Percentiles rank a stretch among this genome's conserved stretches.
Conservation (phyloP, 1,140 invertebrate genomes). For the Drosophila insularis region DNA sequence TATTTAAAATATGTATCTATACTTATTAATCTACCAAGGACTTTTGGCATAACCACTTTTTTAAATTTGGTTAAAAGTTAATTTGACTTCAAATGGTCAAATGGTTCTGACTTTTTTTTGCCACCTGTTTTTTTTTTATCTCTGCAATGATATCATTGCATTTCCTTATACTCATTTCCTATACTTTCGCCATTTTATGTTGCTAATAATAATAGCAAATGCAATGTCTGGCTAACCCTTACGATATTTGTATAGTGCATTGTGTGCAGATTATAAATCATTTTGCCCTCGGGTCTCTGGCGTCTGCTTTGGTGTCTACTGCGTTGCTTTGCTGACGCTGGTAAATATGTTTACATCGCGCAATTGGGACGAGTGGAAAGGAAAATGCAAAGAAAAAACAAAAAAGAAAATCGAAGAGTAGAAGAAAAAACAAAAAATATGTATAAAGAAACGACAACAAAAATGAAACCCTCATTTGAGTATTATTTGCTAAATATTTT, state of each 20-base stretch:
- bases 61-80: no score
- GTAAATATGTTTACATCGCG: constrained; percentile 54
- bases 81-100: no score
- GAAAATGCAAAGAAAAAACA: constrained; percentile 20
- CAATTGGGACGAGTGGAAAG: not conserved
- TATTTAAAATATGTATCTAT: no score
- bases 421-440: constrained; percentile 3
- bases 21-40: no score
- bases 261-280: constrained; percentile 63
- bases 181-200: constrained; percentile 36
- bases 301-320: constrained; percentile 52
- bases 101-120: not conserved
- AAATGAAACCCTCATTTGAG: constrained; percentile 33
- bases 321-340: constrained; percentile 74
- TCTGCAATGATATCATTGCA: not conserved
- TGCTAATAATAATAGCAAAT: constrained; percentile 49
- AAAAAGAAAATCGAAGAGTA: not conserved
- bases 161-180: constrained; percentile 16
- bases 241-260: constrained; percentile 15
- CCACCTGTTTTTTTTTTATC: not conserved
- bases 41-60: no score
- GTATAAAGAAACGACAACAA: not conserved
- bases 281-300: constrained; percentile 70
- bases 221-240: constrained; percentile 31
- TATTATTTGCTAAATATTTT: constrained; percentile 57